These are phyloP conservation scores for Thinocorus orbignyianus DNA, from an alignment of 2,113 vertebrate genomes.

Conservation along the genomic window DNA sequence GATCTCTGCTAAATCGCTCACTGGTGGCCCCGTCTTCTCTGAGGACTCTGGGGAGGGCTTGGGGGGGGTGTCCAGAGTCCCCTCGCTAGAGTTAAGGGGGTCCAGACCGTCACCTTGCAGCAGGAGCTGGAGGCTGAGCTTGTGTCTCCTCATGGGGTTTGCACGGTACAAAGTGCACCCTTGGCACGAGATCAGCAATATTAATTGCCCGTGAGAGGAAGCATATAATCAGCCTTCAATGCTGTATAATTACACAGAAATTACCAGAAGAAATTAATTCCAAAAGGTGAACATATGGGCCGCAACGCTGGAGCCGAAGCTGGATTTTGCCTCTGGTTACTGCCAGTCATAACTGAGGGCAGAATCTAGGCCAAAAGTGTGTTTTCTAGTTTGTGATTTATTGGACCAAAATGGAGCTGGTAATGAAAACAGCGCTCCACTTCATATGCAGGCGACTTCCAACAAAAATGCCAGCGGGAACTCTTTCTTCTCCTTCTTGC, in stretches of 20 bases:
- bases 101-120: neutral
- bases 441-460: constrained; percentile 12
- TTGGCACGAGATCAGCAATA: neutral
- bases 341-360: constrained; percentile 15
- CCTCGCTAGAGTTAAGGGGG: neutral
- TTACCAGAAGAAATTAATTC: constrained; percentile 53
- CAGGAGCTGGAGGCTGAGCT: neutral
- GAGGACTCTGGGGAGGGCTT: too few relatives aligned
- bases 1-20: neutral
- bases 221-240: constrained; percentile 20
- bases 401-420: constrained; percentile 10
- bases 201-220: constrained; percentile 44
- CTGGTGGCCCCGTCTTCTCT: neutral
- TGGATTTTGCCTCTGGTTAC: constrained; percentile 30
- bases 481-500: neutral
- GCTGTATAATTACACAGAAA: constrained; percentile 47
- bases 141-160: neutral
- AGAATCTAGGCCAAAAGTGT: constrained; percentile 23
- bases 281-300: constrained; percentile 55
- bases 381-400: constrained; percentile 32
- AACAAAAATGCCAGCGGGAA: constrained; percentile 45
- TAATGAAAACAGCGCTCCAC: constrained; percentile 44
- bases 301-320: neutral
- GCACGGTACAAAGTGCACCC: neutral
- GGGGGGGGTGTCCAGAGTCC: neutral